Base-by-base conservation (phyloP, 2,888 invertebrate genomes). In the Agrotis clavis region DNA sequence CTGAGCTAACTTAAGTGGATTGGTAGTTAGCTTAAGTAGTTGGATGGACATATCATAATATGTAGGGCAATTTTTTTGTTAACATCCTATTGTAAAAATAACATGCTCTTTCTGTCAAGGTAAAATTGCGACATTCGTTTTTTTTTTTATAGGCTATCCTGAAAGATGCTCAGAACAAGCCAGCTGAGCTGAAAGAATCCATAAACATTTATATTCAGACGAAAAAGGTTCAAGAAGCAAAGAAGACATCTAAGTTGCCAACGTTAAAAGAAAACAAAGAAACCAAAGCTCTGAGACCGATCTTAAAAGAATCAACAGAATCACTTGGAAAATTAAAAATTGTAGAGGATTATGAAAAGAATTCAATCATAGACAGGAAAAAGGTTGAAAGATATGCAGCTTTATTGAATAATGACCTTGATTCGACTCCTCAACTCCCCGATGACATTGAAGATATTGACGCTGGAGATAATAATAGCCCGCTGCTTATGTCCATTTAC, bases 401-500 rank as follows among this genome's bases (percentile, higher is more conserved):
- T 1, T 50, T 68, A 21, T 69, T 84, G 19, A 63, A 79, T n/a
- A 53, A 57, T 72, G 77, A 86, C 25, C 62, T 83, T 7, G 51
- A 81, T 68, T 16, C 30, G 30, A 81, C 82, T 64, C 87, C 86
- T 51, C 79, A 84, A 50, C 82, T 96, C 50, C 95, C 96, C 1
- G 83, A 88, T 59, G 94, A 95, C 67, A 96, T 97, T 79, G 97
- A 97, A 86, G 97, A 98, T 86, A 98, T 99, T 90, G 99, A 99
- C 89, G 97, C 96, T 19, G 97, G 97, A 62, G 98, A 98, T 89
- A 96, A 95, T 54, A 96, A 97, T 59, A 98, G 98, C 92, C 98
- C 98, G 4, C 96, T 98, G 84, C 96, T 99, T 85, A 98, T 98
- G 90, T 97, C 98, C 19, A 97, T 98, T 84, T 99, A 99, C 92